A percentile compares a stretch with the other conserved stretches of the same genome.
Evolutionary conservation across 2,888 invertebrate genomes (phyloP).

Genomic region (Lymantria dispar): DNA sequence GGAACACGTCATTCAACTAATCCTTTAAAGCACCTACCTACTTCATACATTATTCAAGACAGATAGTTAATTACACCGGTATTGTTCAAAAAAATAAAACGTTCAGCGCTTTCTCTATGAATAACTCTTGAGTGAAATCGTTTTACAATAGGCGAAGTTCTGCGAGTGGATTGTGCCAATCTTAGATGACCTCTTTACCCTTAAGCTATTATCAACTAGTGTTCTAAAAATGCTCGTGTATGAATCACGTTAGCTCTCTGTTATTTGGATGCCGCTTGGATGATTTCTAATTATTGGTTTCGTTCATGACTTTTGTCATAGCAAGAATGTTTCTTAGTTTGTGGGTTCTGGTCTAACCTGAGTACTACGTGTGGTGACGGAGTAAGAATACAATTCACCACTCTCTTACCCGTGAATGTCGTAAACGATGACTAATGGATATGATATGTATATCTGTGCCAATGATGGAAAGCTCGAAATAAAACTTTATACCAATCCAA

Average conservation of each 20-base stretch:
- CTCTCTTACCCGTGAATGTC: too few species aligned
- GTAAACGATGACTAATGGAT: too few species aligned
- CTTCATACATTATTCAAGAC: constrained; percentile 17
- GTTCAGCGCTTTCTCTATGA: constrained; percentile 61
- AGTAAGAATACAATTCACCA: too few species aligned
- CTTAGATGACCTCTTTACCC: constrained; percentile 37
- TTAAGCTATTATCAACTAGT: constrained; percentile 1
- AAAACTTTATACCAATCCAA: too few species aligned
- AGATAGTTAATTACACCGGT: constrained; percentile 34
- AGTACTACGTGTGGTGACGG: too few species aligned
- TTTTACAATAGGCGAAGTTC: constrained; percentile 53
- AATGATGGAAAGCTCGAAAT: too few species aligned
- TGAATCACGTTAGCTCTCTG: constrained; percentile 34
- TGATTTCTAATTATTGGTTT: constrained; percentile 27
- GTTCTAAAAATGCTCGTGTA: not conserved
- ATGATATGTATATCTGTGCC: too few species aligned
- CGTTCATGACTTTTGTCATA: too few species aligned
- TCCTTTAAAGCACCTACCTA: constrained; percentile 8
- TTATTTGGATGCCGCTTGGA: constrained; percentile 19
- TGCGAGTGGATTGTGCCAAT: constrained; percentile 46
- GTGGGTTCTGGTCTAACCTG: too few species aligned
- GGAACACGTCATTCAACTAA: constrained; percentile 2
- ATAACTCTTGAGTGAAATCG: constrained; percentile 58
- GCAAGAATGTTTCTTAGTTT: too few species aligned
- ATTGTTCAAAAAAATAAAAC: constrained; percentile 47